phyloP scores from a whole-genome alignment of 2,113 vertebrate genomes.

The Stegastes partitus region DNA sequence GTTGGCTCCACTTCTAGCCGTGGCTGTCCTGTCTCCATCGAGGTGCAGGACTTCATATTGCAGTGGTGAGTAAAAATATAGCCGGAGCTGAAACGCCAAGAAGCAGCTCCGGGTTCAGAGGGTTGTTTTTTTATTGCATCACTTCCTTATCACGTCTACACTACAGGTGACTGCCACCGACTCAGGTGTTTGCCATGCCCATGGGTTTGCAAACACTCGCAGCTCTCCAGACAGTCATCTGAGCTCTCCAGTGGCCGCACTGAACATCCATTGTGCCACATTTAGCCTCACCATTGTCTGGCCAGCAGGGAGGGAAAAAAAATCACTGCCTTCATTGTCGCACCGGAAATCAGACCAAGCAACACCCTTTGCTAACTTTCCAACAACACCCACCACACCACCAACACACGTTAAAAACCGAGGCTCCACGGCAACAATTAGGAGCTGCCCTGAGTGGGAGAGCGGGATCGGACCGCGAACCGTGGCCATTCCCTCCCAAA shows the following conservation, averaged over 20 bases:
- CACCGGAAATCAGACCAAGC: constrained; percentile 72
- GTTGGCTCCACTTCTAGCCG: too few species aligned
- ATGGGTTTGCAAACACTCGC: constrained; percentile 12
- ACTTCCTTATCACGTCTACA: neutral
- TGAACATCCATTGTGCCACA: constrained; percentile 74
- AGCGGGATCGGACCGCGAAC: too few species aligned
- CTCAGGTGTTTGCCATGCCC: neutral
- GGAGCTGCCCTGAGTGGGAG: constrained; percentile 44
- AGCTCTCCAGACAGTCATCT: constrained; percentile 36
- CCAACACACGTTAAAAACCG: constrained; percentile 47
- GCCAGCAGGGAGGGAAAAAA: constrained; percentile 67
- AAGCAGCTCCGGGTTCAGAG: too few species aligned
- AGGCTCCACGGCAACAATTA: constrained; percentile 59
- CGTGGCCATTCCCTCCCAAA: constrained; percentile 24
- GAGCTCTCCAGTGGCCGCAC: constrained; percentile 43
- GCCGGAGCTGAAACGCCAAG: too few species aligned
- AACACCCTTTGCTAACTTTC: constrained; percentile 76
- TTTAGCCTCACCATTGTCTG: constrained; percentile 80
- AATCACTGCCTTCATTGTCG: constrained; percentile 78
- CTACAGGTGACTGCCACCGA: constrained; percentile 19
- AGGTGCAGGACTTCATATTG: too few species aligned
- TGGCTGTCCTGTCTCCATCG: too few species aligned
- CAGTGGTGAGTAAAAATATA: too few species aligned
- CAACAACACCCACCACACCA: constrained; percentile 69
- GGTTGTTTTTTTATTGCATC: neutral